Conservation (phyloP, 2,113 vertebrate species). For the Hippoglossus stenolepis region DNA sequence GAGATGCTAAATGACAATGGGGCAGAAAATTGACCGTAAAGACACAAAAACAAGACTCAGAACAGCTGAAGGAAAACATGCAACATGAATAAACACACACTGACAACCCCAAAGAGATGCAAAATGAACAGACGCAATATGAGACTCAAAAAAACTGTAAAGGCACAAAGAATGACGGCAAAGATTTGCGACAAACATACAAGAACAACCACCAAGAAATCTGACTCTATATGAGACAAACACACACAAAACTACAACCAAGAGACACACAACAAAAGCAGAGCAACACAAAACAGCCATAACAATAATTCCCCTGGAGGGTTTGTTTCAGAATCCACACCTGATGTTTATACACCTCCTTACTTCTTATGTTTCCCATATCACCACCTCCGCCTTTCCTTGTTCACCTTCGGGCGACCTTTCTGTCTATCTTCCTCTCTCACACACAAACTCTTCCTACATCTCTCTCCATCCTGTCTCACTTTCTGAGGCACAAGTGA, state of each 20-base stretch:
- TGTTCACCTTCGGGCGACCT: constrained; percentile 52
- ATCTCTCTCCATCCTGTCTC: constrained; percentile 7
- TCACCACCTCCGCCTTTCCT: not conserved
- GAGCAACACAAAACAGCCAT: not conserved
- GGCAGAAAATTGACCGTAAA: too few relatives aligned
- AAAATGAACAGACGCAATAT: too few relatives aligned
- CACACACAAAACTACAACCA: not conserved
- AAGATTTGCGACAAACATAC: too few relatives aligned
- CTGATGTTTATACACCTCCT: not conserved
- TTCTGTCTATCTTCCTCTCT: not conserved
- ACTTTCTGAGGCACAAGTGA: constrained; percentile 35
- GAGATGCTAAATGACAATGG: not conserved
- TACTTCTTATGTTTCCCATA: not conserved
- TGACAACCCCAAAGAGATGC: not conserved
- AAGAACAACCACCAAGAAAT: not conserved
- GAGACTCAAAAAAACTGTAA: too few relatives aligned
- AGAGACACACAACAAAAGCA: not conserved
- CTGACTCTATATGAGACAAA: too few relatives aligned
- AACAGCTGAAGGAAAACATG: too few relatives aligned
- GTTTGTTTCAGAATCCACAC: not conserved
- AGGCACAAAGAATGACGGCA: too few relatives aligned
- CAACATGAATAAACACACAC: too few relatives aligned
- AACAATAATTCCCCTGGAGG: not conserved
- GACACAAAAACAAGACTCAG: too few relatives aligned
- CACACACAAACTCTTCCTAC: constrained; percentile 1